Conservation (phyloP, 2,113 vertebrate genomes). For the Theropithecus gelada region DNA sequence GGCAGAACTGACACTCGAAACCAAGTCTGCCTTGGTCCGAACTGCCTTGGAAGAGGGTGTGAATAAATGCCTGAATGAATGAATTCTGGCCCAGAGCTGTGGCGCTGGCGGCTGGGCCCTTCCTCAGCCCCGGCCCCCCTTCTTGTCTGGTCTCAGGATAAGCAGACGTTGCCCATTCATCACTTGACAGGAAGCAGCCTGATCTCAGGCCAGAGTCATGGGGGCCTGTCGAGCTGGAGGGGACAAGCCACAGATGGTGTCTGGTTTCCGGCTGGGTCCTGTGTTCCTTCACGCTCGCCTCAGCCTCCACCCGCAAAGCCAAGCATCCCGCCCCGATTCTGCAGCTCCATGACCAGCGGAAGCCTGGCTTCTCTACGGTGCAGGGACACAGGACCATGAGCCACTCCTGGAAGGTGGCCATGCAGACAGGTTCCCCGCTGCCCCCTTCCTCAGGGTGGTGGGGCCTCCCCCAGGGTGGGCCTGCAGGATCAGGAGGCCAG, state of each 20-base stretch:
- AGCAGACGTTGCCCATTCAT: conserved; percentile 26
- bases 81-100: neutral
- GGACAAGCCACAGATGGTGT: conserved; percentile 38
- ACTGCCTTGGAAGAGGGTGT: neutral
- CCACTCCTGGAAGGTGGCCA: neutral
- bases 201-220: conserved; percentile 30
- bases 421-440: neutral
- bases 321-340: neutral
- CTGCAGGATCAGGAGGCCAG: neutral
- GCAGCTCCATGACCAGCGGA: accelerated
- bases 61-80: neutral
- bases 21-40: neutral
- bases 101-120: neutral
- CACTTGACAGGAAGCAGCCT: conserved; percentile 65
- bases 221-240: neutral
- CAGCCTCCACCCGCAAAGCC: neutral
- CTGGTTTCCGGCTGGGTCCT: conserved; percentile 22
- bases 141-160: neutral
- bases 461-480: neutral
- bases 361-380: neutral
- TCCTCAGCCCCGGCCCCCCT: neutral
- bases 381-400: accelerated
- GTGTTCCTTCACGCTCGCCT: neutral
- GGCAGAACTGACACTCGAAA: neutral
- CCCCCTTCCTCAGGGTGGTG: neutral